A percentile compares a stretch with the other conserved stretches of the same genome.
Conservation (phyloP, 2,888 invertebrate species). For the Noctua janthe region DNA sequence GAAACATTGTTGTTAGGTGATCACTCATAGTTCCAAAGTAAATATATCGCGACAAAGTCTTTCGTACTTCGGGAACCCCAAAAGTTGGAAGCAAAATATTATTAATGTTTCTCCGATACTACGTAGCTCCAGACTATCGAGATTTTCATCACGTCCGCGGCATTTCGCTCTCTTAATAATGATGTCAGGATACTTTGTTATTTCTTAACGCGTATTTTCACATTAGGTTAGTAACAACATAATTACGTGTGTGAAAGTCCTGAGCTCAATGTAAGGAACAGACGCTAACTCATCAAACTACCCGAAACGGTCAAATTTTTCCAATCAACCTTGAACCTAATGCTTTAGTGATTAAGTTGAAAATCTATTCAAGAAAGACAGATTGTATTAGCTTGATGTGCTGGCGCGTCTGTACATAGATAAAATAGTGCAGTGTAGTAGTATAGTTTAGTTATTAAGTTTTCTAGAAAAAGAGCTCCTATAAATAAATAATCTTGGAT, state of each 20-base stretch:
- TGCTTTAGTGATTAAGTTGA: no score
- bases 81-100: constrained; percentile 26
- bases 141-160: constrained; percentile 44
- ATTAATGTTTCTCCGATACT: constrained; percentile 26
- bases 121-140: background rate
- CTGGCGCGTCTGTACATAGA: no score
- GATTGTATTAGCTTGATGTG: no score
- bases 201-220: background rate
- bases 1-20: constrained; percentile 18
- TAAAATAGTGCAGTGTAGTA: no score
- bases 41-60: background rate
- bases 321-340: no score
- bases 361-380: no score
- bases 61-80: constrained; percentile 3
- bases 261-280: background rate
- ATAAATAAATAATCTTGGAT: background rate
- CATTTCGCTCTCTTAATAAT: background rate
- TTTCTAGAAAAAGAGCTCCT: background rate
- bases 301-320: no score
- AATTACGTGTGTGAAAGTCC: background rate
- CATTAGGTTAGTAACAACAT: background rate
- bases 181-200: constrained; percentile 3
- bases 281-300: no score
- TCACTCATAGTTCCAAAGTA: constrained; percentile 22
- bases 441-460: no score